phyloP scores from a whole-genome alignment of 1,140 invertebrate species.

The Idris sp. region DNA sequence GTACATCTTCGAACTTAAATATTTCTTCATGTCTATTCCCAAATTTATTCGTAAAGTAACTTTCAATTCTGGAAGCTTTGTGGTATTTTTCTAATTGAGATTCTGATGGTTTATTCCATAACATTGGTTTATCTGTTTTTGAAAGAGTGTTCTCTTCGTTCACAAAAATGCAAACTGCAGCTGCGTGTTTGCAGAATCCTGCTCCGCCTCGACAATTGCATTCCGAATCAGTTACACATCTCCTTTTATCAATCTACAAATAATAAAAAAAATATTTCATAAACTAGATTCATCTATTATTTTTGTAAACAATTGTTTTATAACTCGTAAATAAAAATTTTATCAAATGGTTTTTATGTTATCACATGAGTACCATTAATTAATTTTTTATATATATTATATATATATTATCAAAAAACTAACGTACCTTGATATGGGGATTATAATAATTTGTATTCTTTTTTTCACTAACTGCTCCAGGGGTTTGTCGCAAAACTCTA shows the following conservation, averaged over 20 bases:
- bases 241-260: not conserved
- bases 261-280: not conserved
- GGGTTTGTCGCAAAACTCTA: constrained; percentile 12
- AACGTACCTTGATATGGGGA: not conserved
- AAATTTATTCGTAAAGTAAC: too few species aligned
- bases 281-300: too few species aligned
- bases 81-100: too few species aligned
- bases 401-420: constrained; percentile 1
- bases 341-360: not conserved
- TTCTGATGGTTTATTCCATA: too few species aligned
- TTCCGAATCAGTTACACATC: not conserved
- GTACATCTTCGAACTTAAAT: not conserved
- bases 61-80: too few species aligned
- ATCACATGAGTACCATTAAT: not conserved
- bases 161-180: too few species aligned
- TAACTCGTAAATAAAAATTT: not conserved
- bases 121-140: too few species aligned
- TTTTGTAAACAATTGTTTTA: not conserved
- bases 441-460: constrained; percentile 14
- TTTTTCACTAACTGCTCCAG: not conserved
- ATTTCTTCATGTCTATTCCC: not conserved
- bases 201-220: constrained; percentile 1
- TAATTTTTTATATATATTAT: constrained; percentile 1
- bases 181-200: constrained; percentile 2
- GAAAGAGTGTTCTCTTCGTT: too few species aligned